phyloP scores from a whole-genome alignment of 2,797 vertebrate genomes.

The Pseudochaenichthys georgianus region DNA sequence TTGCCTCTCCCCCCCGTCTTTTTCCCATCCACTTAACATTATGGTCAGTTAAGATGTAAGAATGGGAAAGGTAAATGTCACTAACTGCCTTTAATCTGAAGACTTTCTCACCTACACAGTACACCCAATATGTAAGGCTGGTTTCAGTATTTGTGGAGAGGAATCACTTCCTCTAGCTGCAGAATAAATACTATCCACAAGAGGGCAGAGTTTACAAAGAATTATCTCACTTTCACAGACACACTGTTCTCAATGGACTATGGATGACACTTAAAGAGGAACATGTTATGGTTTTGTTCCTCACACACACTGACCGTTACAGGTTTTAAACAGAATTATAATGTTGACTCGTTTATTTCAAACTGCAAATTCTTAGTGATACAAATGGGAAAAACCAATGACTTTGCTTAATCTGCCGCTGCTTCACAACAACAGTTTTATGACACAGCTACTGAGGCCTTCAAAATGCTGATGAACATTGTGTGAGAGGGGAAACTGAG shows the following conservation, averaged over 20 bases:
- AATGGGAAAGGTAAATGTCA: neutral
- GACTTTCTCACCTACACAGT: neutral
- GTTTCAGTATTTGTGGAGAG: neutral
- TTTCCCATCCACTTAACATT: slow-evolving; percentile 30
- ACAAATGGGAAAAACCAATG: neutral
- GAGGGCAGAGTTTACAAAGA: slow-evolving; percentile 63
- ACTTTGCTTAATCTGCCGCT: no score
- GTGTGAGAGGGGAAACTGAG: neutral
- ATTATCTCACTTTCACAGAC: neutral
- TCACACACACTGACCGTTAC: neutral
- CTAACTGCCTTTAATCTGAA: neutral
- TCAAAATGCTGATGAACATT: neutral
- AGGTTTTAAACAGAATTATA: neutral
- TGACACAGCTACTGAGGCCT: neutral
- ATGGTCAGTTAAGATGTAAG: neutral
- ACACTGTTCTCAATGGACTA: neutral
- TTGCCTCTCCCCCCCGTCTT: neutral
- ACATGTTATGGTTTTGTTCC: neutral
- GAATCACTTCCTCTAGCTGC: neutral
- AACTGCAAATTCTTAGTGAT: neutral
- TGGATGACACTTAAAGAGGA: neutral
- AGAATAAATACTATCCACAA: slow-evolving; percentile 53
- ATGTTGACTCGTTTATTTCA: neutral
- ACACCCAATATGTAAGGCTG: neutral
- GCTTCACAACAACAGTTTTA: neutral